Evolutionary conservation across 2,888 invertebrate genomes (phyloP).

Genomic region (Drosophila histrio): DNA sequence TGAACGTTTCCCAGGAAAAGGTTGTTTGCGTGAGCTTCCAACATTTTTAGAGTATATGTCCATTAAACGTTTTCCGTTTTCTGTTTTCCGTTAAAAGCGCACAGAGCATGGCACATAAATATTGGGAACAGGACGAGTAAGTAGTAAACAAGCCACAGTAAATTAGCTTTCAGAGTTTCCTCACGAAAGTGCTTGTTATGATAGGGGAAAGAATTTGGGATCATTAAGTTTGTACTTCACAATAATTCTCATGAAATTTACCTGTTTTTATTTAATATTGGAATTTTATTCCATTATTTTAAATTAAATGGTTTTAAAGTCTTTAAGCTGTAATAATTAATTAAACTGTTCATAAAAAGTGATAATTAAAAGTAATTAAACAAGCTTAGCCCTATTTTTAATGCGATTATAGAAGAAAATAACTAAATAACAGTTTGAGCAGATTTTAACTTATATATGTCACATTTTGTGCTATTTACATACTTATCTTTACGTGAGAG

Average conservation of each 20-base stretch:
- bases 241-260: background rate
- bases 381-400: constrained; percentile 11
- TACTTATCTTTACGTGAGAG: constrained; percentile 2
- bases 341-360: background rate
- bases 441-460: background rate
- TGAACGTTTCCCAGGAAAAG: constrained; percentile 23
- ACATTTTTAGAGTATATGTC: constrained; percentile 40
- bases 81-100: constrained; percentile 37
- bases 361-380: constrained; percentile 1
- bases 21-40: constrained; percentile 52
- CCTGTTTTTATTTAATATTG: background rate
- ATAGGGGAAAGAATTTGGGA: background rate
- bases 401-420: constrained; percentile 12
- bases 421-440: constrained; percentile 9
- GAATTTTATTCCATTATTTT: background rate
- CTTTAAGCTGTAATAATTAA: background rate
- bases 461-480: constrained; percentile 3
- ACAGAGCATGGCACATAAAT: constrained; percentile 37
- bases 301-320: background rate
- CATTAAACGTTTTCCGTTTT: constrained; percentile 48
- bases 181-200: background rate
- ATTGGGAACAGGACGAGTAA: constrained; percentile 15
- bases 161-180: constrained; percentile 27
- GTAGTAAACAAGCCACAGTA: constrained; percentile 19
- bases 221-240: background rate